Base-by-base conservation (phyloP, 2,113 vertebrate genomes). In the Thamnaconus septentrionalis region DNA sequence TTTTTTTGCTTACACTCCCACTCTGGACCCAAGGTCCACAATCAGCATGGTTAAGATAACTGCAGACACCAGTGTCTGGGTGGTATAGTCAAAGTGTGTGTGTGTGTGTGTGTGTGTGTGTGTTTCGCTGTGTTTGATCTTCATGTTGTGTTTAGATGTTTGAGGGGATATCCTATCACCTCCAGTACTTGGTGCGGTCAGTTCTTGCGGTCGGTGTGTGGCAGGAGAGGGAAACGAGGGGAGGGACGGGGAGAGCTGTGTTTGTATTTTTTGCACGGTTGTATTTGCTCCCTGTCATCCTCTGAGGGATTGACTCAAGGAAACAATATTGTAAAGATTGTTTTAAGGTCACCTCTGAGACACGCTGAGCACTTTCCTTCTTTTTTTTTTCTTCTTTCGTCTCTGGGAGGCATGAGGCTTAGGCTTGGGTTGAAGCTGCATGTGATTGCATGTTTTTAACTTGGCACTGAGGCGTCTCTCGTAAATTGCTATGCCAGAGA, bases 131-230 rank as follows among this genome's bases (percentile, higher is more conserved):
- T 78, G 87, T 91, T 90, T 91, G 88, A 91, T 90, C 86, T 91
- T 51, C 71, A 77, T 90, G 88, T 91, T 91, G 81, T 91, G 88
- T 92, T 92, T 89, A 90, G 90, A 91, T 91, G 87, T 91, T 90
- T 84, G 75, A 84, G 86, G 88, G 89, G 90, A 91, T 91, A 91
- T 91, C 89, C 90, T 91, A 90, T 91, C 90, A 91, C 91, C 90
- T 91, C 88, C 68, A 84, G 79, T 86, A 83, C 84, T 88, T 84
- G 61, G 81, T 90, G 87, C 59, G 83, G 86, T 87, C 84, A 86
- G 76, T 61, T 60, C 75, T 81, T 87, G 88, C 1, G 69, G 84
- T 85, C 40, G 61, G 78, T 86, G 83, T 81, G 83, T 77, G 81
- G 82, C 74, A 82, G 59, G 66, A 87, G 60, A 59, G 48, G 60